These are phyloP conservation scores for Spea hammondii DNA, from an alignment of 2,797 vertebrate genomes.

Conservation along the genomic window DNA sequence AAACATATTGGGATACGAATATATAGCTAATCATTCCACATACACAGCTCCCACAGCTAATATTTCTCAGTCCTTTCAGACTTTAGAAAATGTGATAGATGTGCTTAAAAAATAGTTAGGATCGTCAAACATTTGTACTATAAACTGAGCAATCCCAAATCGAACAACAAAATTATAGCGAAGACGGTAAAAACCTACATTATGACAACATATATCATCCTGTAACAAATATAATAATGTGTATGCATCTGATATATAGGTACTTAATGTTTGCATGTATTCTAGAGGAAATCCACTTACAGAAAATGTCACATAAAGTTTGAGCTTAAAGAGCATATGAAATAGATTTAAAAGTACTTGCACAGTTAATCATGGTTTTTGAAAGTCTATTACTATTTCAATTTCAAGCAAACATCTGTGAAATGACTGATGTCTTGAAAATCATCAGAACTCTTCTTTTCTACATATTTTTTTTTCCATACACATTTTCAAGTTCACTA, in stretches of 20 bases:
- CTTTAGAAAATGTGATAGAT: conserved; percentile 6
- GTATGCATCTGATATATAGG: conserved; percentile 31
- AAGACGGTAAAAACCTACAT: conserved; percentile 34
- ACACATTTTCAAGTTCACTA: conserved; percentile 42
- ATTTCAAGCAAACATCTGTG: conserved; percentile 53
- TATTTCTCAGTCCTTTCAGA: neutral
- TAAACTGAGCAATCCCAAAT: conserved; percentile 5
- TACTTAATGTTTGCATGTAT: conserved; percentile 35
- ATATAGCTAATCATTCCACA: too few species aligned
- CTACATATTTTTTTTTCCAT: conserved; percentile 39
- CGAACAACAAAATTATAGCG: conserved; percentile 13
- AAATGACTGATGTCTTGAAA: conserved; percentile 53
- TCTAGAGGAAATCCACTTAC: conserved; percentile 50
- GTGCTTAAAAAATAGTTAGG: neutral
- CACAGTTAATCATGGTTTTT: conserved; percentile 49
- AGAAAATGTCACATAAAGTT: conserved; percentile 48
- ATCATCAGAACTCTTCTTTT: conserved; percentile 50
- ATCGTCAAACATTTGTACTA: conserved; percentile 6
- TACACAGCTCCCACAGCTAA: neutral
- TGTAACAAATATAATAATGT: conserved; percentile 18
- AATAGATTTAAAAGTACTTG: conserved; percentile 51
- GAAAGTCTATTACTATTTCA: conserved; percentile 54
- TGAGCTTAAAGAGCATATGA: conserved; percentile 50
- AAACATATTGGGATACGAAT: too few species aligned
- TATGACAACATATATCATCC: conserved; percentile 34